phyloP scores from a whole-genome alignment of 1,140 invertebrate genomes.

The Pseudomyrmex flavicornis region DNA sequence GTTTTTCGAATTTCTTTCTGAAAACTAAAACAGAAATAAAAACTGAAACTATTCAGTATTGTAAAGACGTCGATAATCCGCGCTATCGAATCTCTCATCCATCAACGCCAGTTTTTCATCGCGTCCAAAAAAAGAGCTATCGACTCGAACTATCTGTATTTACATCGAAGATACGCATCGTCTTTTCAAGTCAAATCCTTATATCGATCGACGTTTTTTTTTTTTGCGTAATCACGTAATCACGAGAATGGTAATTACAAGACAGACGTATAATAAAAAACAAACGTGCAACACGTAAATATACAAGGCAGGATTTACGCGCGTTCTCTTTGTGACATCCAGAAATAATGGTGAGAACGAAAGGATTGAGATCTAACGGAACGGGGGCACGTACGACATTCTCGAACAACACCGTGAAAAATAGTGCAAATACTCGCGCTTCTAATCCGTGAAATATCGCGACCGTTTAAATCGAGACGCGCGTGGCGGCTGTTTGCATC shows the following conservation, averaged over 20 bases:
- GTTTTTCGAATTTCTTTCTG: not conserved
- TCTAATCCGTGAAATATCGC: slow-evolving; percentile 85
- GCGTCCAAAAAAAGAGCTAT: slow-evolving; percentile 8
- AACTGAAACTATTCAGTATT: not conserved
- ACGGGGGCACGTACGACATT: not conserved
- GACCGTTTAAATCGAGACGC: slow-evolving; percentile 79
- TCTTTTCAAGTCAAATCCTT: not conserved
- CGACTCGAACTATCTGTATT: slow-evolving; percentile 49
- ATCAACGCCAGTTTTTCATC: slow-evolving; percentile 56
- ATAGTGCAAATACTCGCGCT: slow-evolving; percentile 74
- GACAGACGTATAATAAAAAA: not conserved
- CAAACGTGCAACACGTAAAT: not conserved
- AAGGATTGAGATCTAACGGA: slow-evolving; percentile 16
- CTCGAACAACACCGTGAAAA: slow-evolving; percentile 76
- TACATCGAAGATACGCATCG: slow-evolving; percentile 28
- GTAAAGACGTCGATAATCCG: slow-evolving; percentile 37
- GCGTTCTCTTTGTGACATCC: not conserved
- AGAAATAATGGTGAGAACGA: slow-evolving; percentile 14
- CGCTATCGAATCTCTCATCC: slow-evolving; percentile 59
- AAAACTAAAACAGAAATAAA: not conserved
- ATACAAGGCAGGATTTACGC: not conserved
- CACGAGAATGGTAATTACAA: not conserved
- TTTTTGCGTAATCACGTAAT: not conserved
- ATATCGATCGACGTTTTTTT: slow-evolving; percentile 2
- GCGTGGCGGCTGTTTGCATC: slow-evolving; percentile 83